Base-by-base conservation (phyloP, 2,113 vertebrate genomes). In the Cephalopholis sonnerati region DNA sequence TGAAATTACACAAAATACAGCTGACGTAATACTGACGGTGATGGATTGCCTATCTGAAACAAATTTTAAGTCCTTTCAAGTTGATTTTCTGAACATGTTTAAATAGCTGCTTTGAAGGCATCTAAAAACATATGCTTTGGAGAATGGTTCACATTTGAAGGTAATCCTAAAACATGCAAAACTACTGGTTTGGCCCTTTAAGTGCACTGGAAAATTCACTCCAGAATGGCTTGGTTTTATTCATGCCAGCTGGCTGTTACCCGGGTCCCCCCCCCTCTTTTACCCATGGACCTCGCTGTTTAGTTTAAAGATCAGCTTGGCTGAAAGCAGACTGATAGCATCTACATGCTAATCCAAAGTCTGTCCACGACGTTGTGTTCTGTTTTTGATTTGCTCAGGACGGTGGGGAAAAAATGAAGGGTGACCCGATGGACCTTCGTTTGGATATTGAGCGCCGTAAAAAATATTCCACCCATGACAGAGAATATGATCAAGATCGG, bases 361-460 rank as follows among this genome's bases (percentile, higher is more conserved):
- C 91, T 93, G 85, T 93, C 93, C 91, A 90, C 86, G 87, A 92
- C 77, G 29, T 82, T 93, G 85, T 95, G 62, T 90, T 94, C 54
- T 96, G 69, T 95, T 91, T 54, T 85, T 85, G 4, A 71, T 86
- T 84, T 88, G 63, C 53, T 85, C 96, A 99, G 98, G 95, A 95
- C 25, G 96, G 96, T 70, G 95, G 95, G 62, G 94, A 94, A 89
- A 98, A 97, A 94, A 93, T 94, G 53, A 99, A 97, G 90, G 96
- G 96, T 16, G 97, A 98, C 84, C 92, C 97, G 65, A 93, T 96
- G 94, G 98, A 99, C 91, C 97, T 99, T 62, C 97, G 97, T 81
- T 96, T 98, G 96, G 98, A 99, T 94, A 98, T 99, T 93, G 97
- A 99, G 82, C 97, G 97, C 20, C 97, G 97, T 92, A 99, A 98